Evolutionary conservation across 2,113 vertebrate species (phyloP), one percentile per base, ranked within the genome.

Genomic region (Brachypodius melanocephalos): DNA sequence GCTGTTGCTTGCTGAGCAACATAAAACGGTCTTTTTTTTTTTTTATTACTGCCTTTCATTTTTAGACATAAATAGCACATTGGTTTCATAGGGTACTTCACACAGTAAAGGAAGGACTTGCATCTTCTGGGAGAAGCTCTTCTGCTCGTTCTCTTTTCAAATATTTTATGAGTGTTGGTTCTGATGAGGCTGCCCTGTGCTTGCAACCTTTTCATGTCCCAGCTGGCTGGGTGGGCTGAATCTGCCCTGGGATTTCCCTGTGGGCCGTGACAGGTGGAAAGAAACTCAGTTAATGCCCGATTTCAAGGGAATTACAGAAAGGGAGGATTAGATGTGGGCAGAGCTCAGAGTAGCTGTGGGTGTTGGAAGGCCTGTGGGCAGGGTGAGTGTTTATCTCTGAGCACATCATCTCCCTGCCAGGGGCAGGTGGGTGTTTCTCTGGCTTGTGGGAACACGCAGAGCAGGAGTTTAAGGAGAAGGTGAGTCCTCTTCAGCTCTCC

Each of bases 361-460:
- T 25, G 43, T 95, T 91, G 65, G 7, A 67, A 87, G 83, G 97
- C 97, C 94, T 88, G 71, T 80, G 92, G 92, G 89, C 43, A 97
- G 97, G 97, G 96, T 88, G 97, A 97, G 74, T 89, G 45, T 75
- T 81, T 85, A 9, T 43, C 96, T 96, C 51, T 0, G 4, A 74
- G 52, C 71, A 46, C 80, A 75, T 89, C 73, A 55, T 32, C 85
- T 90, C 76, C 63, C 77, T 89, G 87, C 36, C 88, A 80, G 74
- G 75, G 79, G 62, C 14, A 88, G 93, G 81, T 80, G 85, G 90
- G 88, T 57, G 59, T 85, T 95, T 62, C 83, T 85, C 57, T 43
- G 29, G 68, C 87, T 86, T 98, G 97, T 96, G 93, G 77, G 51
- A 86, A 97, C 98, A 90, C 0, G 98, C 89, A 43, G 34, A 52